A percentile compares a stretch with the other conserved stretches of the same genome.
phyloP scores from a whole-genome alignment of 2,888 invertebrate genomes.

The Campaea margaritaria region DNA sequence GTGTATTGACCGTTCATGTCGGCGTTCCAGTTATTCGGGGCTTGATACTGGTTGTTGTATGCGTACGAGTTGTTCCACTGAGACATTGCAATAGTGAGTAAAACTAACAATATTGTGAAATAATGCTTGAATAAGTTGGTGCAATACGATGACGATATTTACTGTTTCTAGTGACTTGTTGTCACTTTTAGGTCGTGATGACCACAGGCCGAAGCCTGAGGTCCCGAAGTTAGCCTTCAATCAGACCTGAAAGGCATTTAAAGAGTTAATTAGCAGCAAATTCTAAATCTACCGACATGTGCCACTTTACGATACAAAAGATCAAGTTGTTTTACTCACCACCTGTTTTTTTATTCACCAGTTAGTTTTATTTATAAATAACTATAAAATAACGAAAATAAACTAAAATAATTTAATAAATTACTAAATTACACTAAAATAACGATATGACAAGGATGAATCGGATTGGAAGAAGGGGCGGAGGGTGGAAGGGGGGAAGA shows the following conservation, averaged over 20 bases:
- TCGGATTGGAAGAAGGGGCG: slow-evolving; percentile 52
- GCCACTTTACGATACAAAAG: slow-evolving; percentile 50
- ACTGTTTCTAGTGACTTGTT: slow-evolving; percentile 43
- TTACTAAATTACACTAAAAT: slow-evolving; percentile 65
- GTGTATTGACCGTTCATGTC: slow-evolving; percentile 67
- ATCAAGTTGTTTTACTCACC: slow-evolving; percentile 57
- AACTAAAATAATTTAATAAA: slow-evolving; percentile 75
- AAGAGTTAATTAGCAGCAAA: slow-evolving; percentile 26
- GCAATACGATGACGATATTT: slow-evolving; percentile 42
- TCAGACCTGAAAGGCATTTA: slow-evolving; percentile 59
- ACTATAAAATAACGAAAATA: slow-evolving; percentile 62
- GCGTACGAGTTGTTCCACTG: slow-evolving; percentile 79
- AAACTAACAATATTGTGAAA: slow-evolving; percentile 54
- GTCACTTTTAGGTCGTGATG: slow-evolving; percentile 46
- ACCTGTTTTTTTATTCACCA: slow-evolving; percentile 50
- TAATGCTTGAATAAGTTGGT: slow-evolving; percentile 43
- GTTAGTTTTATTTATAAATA: slow-evolving; percentile 53
- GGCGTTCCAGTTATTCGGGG: slow-evolving; percentile 65
- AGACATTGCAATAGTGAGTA: slow-evolving; percentile 62
- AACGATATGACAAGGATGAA: slow-evolving; percentile 68
- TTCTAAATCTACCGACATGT: slow-evolving; percentile 57
- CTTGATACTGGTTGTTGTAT: slow-evolving; percentile 74
- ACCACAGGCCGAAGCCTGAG: slow-evolving; percentile 81
- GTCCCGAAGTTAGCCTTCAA: slow-evolving; percentile 51
- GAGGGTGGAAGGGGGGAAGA: slow-evolving; percentile 41